Evolutionary conservation across 2,113 vertebrate genomes (phyloP).

Genomic region (Oxygymnocypris stewartii): DNA sequence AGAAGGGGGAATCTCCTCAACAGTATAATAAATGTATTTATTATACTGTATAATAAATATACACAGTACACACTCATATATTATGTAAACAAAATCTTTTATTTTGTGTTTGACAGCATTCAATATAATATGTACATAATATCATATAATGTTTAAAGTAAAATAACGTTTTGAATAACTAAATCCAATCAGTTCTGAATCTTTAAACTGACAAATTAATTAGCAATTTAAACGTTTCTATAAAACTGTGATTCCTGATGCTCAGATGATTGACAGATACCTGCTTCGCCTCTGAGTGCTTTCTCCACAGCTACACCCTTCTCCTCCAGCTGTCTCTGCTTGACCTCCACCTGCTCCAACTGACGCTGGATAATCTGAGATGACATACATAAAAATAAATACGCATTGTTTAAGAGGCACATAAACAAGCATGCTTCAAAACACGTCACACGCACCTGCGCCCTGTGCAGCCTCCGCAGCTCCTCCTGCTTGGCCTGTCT

Average conservation of each 20-base stretch:
- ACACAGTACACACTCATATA: too few relatives aligned
- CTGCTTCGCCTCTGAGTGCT: slow-evolving; percentile 91
- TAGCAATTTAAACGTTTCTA: neutral
- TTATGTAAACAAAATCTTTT: too few relatives aligned
- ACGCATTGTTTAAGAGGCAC: neutral
- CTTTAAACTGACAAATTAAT: neutral
- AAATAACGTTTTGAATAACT: neutral
- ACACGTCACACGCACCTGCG: slow-evolving; percentile 72
- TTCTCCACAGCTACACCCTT: slow-evolving; percentile 93
- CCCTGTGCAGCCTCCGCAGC: slow-evolving; percentile 90
- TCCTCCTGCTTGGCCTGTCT: slow-evolving; percentile 92
- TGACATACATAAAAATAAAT: slow-evolving; percentile 29
- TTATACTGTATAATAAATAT: too few relatives aligned
- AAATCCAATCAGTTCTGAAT: neutral
- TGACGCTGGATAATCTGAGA: slow-evolving; percentile 91
- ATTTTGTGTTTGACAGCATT: too few relatives aligned
- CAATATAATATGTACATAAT: too few relatives aligned
- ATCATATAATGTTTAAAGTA: too few relatives aligned
- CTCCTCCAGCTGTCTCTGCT: slow-evolving; percentile 91
- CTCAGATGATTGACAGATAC: neutral
- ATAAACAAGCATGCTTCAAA: neutral
- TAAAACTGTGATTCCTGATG: neutral
- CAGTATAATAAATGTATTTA: too few relatives aligned
- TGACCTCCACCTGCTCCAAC: slow-evolving; percentile 95
- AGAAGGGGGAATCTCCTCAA: too few relatives aligned